Percentiles rank a stretch among this genome's conserved stretches.
These are phyloP conservation scores for Drosophila bocqueti DNA, from an alignment of 1,140 invertebrate species.

Conservation along the genomic window DNA sequence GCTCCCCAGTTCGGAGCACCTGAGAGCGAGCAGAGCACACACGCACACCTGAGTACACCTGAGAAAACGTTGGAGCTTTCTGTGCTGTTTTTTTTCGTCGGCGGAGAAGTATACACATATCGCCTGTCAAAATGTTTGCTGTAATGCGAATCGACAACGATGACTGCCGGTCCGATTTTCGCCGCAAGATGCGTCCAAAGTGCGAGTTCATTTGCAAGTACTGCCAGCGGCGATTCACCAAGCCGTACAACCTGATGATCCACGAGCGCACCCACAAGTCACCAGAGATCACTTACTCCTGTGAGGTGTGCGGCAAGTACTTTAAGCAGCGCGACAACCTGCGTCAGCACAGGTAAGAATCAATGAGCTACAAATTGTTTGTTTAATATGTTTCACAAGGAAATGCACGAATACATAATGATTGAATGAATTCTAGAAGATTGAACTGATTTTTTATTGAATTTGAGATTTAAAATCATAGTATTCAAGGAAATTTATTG, in stretches of 20 bases:
- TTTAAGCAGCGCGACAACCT: slow-evolving; percentile 99
- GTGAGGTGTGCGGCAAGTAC: slow-evolving; percentile 99
- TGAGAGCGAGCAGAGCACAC: slow-evolving; percentile 12
- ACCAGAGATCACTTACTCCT: slow-evolving; percentile 98
- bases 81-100: slow-evolving; percentile 5
- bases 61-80: slow-evolving; percentile 16
- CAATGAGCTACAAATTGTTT: background rate
- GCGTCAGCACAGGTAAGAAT: slow-evolving; percentile 95
- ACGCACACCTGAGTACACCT: background rate
- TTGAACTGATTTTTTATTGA: background rate
- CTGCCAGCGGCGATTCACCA: slow-evolving; percentile 99
- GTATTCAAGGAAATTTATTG: background rate
- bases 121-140: slow-evolving; percentile 91
- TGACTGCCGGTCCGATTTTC: slow-evolving; percentile 95
- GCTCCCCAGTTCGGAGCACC: slow-evolving; percentile 3
- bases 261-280: slow-evolving; percentile 99
- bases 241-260: slow-evolving; percentile 99
- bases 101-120: slow-evolving; percentile 65
- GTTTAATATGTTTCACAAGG: background rate
- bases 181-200: slow-evolving; percentile 96
- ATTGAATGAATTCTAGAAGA: background rate
- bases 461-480: background rate
- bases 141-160: slow-evolving; percentile 96
- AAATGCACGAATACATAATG: background rate
- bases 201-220: slow-evolving; percentile 99